These are phyloP conservation scores for Neoseiulus cucumeris DNA, from an alignment of 1,140 invertebrate genomes.

Conservation along the genomic window DNA sequence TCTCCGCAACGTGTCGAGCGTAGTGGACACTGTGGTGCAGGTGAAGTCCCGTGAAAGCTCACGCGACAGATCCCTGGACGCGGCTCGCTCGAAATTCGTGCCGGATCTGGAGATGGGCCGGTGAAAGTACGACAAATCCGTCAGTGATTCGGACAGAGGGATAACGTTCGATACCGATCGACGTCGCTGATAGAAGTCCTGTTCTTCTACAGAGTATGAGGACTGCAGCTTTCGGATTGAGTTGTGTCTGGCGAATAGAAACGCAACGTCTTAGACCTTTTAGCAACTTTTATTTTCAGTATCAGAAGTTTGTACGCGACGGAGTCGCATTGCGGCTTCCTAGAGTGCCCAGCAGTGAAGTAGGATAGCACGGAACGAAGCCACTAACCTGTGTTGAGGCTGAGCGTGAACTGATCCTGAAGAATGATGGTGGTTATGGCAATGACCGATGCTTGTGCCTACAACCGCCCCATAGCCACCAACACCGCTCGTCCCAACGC, in stretches of 20 bases:
- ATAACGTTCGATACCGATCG: slow-evolving; percentile 11
- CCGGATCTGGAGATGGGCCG: slow-evolving; percentile 17
- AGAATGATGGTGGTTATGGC: slow-evolving; percentile 9
- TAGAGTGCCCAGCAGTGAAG: no score
- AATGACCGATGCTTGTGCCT: not conserved
- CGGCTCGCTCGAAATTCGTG: slow-evolving; percentile 10
- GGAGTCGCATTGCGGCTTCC: no score
- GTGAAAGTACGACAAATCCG: slow-evolving; percentile 21
- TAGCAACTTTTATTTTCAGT: no score
- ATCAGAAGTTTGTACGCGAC: no score
- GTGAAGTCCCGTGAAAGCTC: slow-evolving; percentile 30
- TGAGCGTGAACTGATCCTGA: slow-evolving; percentile 8
- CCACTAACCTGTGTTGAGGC: slow-evolving; percentile 7
- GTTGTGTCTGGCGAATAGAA: slow-evolving; percentile 13
- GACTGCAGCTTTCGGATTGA: not conserved
- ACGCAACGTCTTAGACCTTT: no score
- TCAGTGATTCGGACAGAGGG: slow-evolving; percentile 21
- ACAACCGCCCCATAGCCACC: not conserved
- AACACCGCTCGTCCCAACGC: not conserved
- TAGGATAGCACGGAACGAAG: not conserved
- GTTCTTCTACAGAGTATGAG: not conserved
- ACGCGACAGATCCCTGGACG: slow-evolving; percentile 21
- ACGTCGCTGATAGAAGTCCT: not conserved
- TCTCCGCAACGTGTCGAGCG: slow-evolving; percentile 31
- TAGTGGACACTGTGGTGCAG: slow-evolving; percentile 35